Percentiles rank a stretch among this genome's conserved stretches.
Evolutionary conservation across 2,888 invertebrate species (phyloP).

Genomic region (Cryptophagus acutangulus): DNA sequence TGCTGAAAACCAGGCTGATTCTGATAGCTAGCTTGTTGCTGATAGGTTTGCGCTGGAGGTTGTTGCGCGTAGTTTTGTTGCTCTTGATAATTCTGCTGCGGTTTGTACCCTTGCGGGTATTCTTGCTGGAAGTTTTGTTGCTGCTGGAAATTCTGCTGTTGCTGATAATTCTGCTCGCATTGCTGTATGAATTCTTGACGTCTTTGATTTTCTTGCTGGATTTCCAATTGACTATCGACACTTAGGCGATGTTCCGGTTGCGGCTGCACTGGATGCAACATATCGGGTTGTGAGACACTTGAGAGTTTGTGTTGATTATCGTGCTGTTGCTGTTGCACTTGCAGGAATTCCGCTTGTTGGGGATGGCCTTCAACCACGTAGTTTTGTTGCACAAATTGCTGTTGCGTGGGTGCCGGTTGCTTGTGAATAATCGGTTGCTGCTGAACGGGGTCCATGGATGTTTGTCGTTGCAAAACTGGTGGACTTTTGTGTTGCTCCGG

Average conservation of each 20-base stretch:
- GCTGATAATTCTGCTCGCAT: constrained; percentile 26
- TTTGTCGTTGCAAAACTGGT: constrained; percentile 32
- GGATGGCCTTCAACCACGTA: constrained; percentile 41
- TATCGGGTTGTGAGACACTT: constrained; percentile 44
- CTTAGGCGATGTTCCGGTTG: constrained; percentile 36
- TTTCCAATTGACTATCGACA: constrained; percentile 43
- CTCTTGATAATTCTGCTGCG: constrained; percentile 21
- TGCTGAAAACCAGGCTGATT: constrained; percentile 23
- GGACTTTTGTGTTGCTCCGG: constrained; percentile 24
- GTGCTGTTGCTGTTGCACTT: constrained; percentile 31
- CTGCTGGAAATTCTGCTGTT: constrained; percentile 21
- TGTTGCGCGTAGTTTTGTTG: constrained; percentile 23
- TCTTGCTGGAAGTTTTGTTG: constrained; percentile 13
- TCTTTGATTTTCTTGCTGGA: constrained; percentile 25
- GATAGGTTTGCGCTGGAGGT: constrained; percentile 19
- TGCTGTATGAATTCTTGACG: constrained; percentile 18
- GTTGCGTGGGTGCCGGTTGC: constrained; percentile 37
- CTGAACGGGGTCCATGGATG: constrained; percentile 35
- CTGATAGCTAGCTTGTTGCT: constrained; percentile 23
- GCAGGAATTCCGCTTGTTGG: constrained; percentile 41
- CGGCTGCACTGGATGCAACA: constrained; percentile 30
- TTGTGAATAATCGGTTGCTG: constrained; percentile 40
- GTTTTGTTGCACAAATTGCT: constrained; percentile 40
- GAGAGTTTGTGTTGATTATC: constrained; percentile 40
- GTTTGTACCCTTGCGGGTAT: constrained; percentile 12